Base-by-base conservation (phyloP, 1,140 invertebrate species). In the Drosophila asahinai region DNA sequence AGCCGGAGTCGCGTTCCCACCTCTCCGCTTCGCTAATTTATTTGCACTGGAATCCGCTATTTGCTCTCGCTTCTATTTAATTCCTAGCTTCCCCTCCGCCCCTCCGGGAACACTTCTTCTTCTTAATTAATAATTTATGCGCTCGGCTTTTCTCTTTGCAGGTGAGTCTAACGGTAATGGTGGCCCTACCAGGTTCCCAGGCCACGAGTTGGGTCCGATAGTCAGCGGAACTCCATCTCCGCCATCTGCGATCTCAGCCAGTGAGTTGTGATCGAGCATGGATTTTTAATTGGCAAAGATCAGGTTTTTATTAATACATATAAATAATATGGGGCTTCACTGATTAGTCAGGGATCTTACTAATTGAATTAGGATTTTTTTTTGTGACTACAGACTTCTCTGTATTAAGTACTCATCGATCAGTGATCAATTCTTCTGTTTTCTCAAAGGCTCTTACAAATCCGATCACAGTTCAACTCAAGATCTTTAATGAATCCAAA, bases 41-140 rank as follows among this genome's bases (percentile, higher is more conserved):
- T 86, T 86, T 86, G 79, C 83, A 86, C 80, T 83, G 63, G 62
- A 74, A 64, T 77, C 42, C 17, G 17, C 19, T 45, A 5, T 14
- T 45, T 12, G 6, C 25, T 14, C 11, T 33, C 2, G 12, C 74
- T 51, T 57, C 42, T 54, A 60, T 61, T 43, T 57, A 58, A 42
- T 43, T 58, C 25, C 15, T 45, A 3, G 8, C 33, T 11, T 36
- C 33, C 33, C 33, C 33, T 0, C 8, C 8, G 1, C 7, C 30
- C 8, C 8, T 19, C 19, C 30, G 2, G 8, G 7, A 33, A 11
- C 33, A 36, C 33, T 3, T 36, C 33, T 36, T 52, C 47, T 47
- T 59, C 25, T 68, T 86, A 83, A 89, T 87, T 87, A 89, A 83
- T 84, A 84, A 90, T 81, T 78, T 89, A 84, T 89, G 67, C 63